Evolutionary conservation across 2,888 invertebrate species (phyloP).

Genomic region (Calameuta filiformis): DNA sequence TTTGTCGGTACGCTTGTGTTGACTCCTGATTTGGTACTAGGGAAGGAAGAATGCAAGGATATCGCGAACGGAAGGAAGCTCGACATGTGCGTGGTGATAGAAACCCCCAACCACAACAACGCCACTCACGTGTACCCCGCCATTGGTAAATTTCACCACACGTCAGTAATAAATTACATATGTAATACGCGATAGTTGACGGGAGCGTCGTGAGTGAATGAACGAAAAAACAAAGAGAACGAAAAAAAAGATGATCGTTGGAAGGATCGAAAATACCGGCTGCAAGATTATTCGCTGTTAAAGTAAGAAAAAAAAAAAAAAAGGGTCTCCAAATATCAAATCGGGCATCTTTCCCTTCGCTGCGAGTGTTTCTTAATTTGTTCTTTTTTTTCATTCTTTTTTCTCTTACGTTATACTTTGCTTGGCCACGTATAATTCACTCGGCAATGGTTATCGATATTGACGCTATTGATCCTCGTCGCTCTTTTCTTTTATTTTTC

Average conservation of each 20-base stretch:
- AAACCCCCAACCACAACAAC: conserved; percentile 42
- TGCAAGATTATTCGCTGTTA: not conserved
- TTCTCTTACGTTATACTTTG: not conserved
- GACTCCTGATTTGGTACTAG: conserved; percentile 16
- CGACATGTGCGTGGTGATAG: conserved; percentile 49
- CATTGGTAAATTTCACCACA: conserved; percentile 35
- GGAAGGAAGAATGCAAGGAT: conserved; percentile 22
- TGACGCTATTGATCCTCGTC: not conserved
- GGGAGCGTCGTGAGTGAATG: not conserved
- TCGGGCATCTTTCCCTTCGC: not conserved
- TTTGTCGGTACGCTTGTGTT: conserved; percentile 6
- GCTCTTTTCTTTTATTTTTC: not conserved
- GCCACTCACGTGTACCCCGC: conserved; percentile 50
- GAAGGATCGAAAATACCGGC: not conserved
- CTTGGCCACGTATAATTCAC: not conserved
- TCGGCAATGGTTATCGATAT: not conserved
- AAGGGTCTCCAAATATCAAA: not conserved
- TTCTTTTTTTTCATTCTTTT: not conserved
- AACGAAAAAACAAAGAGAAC: not conserved
- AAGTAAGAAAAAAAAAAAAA: not conserved
- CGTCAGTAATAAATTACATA: not conserved
- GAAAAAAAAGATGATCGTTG: not conserved
- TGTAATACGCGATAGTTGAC: not conserved
- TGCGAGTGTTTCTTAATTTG: not conserved
- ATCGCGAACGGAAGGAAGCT: conserved; percentile 23